Percentiles rank a stretch among this genome's conserved stretches.
Conservation (phyloP, 1,140 invertebrate genomes). For the Zaprionus taronus region DNA sequence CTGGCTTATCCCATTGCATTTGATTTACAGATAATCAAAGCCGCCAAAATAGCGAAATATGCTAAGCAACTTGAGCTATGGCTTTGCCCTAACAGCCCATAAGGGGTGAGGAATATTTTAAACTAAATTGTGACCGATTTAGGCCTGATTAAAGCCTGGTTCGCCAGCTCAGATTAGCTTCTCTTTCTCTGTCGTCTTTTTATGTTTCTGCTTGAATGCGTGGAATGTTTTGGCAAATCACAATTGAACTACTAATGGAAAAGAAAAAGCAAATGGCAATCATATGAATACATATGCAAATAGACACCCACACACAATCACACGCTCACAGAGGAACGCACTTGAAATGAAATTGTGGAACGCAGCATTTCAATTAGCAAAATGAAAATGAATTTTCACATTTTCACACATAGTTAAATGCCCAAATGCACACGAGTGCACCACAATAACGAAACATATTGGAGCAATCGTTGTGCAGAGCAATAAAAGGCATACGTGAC, state of each 20-base stretch:
- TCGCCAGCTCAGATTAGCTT: background rate
- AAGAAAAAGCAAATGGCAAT: constrained; percentile 5
- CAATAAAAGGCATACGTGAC: background rate
- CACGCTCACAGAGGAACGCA: background rate
- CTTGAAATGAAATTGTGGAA: constrained; percentile 52
- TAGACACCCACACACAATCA: background rate
- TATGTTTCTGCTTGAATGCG: background rate
- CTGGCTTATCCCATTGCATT: constrained; percentile 59
- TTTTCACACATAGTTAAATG: constrained; percentile 74
- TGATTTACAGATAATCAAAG: constrained; percentile 66
- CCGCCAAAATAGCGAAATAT: constrained; percentile 34
- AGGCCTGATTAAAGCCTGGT: background rate
- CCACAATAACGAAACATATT: constrained; percentile 42
- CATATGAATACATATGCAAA: constrained; percentile 6
- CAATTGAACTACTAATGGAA: background rate
- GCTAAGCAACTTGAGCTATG: constrained; percentile 25
- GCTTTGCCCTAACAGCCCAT: background rate
- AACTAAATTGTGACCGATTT: background rate
- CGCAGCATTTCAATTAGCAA: constrained; percentile 66
- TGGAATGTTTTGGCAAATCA: background rate
- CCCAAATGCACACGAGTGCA: constrained; percentile 56
- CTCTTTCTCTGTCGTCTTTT: background rate
- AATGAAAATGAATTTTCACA: constrained; percentile 53
- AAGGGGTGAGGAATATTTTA: background rate
- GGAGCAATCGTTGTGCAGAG: background rate